Percentiles rank a stretch among this genome's conserved stretches.
These are phyloP conservation scores for Tenthredo distinguenda DNA, from an alignment of 2,888 invertebrate genomes.

Conservation along the genomic window DNA sequence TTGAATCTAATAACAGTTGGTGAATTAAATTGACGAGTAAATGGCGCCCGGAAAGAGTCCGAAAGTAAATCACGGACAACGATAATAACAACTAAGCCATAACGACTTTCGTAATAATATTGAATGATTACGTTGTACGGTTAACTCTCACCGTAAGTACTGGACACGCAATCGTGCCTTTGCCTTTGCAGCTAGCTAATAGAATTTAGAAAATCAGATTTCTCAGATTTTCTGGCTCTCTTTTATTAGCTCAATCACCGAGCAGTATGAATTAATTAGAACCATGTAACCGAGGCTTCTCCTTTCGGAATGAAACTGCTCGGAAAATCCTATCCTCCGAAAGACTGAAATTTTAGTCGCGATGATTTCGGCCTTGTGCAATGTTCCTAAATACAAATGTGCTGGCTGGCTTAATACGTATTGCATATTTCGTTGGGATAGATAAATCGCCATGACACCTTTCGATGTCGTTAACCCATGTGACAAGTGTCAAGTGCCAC, in stretches of 20 bases:
- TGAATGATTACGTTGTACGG: conserved; percentile 18
- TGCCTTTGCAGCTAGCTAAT: not conserved
- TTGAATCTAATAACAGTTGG: conserved; percentile 5
- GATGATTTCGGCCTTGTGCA: not conserved
- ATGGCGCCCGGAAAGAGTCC: not conserved
- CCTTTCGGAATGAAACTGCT: not conserved
- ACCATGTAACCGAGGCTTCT: not conserved
- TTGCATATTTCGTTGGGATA: conserved; percentile 37
- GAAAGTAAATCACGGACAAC: conserved; percentile 36
- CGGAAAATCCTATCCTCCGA: not conserved
- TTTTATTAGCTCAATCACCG: not conserved
- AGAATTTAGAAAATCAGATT: not conserved
- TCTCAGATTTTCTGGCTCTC: not conserved
- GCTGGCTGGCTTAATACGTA: not conserved
- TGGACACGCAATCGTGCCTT: conserved; percentile 3
- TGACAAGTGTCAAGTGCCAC: conserved; percentile 46
- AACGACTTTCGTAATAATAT: conserved; percentile 32
- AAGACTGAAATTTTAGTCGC: not conserved
- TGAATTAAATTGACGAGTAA: not conserved
- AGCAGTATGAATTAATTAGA: not conserved
- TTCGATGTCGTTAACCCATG: conserved; percentile 70
- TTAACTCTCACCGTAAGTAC: conserved; percentile 12
- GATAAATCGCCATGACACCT: conserved; percentile 74
- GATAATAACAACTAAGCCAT: not conserved
- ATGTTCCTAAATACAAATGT: not conserved